Base-by-base conservation (phyloP, 1,140 invertebrate genomes). In the Physella acuta region DNA sequence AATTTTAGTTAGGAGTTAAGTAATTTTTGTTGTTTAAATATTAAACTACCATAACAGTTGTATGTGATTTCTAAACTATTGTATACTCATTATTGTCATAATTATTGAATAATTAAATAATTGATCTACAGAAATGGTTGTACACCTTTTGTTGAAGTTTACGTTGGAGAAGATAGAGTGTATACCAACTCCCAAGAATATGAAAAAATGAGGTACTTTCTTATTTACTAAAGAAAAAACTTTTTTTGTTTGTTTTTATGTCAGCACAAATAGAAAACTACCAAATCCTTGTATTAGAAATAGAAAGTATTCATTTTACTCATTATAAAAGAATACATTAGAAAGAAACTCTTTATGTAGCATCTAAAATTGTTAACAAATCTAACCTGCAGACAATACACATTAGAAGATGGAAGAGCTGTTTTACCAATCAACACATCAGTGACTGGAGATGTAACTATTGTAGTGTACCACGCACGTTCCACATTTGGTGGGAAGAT, bases 101-200 rank as follows among this genome's bases (percentile, higher is more conserved):
- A n/a, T n/a, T n/a, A n/a, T n/a, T n/a, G n/a, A n/a, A n/a, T n/a
- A n/a, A n/a, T n/a, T 44, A 51, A 26, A 28, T 64, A 24, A 37
- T 51, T 52, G 64, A 76, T 60, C 73, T 75, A 55, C 76, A 92
- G 93, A 68, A 95, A 96, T 87, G 95, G 95, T 0, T 97, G 94
- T 81, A 88, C 94, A 71, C 94, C 95, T 17, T 97, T 94, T 85
- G 88, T 95, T 30, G 95, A 98, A 86, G 89, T 98, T 39, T 96
- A 91, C 82, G 92, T 93, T 76, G 94, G 93, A 77, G 93, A 94
- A 71, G 89, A 93, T 55, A 88, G 93, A 79, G 84, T 96, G 17
- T 88, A 94, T 17, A 91, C 91, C 0, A 95, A 94, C 0, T 87
- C 89, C 16, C 90, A 93, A 76, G 93, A 95, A 70, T 98, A 97